Evolutionary conservation across 2,888 invertebrate species (phyloP).

Genomic region (Punctoribates punctum): DNA sequence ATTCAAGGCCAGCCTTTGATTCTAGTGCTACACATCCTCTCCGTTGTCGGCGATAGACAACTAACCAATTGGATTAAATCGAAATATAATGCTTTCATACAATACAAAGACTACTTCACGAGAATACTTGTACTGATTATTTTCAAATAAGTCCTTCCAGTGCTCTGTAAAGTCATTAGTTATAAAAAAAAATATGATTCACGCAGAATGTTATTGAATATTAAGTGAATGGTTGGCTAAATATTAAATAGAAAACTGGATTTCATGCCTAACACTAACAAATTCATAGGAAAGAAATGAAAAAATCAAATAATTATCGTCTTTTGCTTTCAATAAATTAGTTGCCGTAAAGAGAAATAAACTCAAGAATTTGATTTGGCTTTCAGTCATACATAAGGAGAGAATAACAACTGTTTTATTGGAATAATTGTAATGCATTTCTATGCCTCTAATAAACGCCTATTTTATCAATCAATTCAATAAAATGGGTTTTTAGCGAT

Average conservation of each 20-base stretch:
- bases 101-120: background rate
- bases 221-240: conserved; percentile 29
- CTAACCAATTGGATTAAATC: conserved; percentile 27
- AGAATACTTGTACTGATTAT: background rate
- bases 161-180: conserved; percentile 30
- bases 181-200: conserved; percentile 29
- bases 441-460: conserved; percentile 11
- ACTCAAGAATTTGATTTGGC: background rate
- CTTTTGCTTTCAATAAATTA: background rate
- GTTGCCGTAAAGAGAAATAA: background rate
- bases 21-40: conserved; percentile 23
- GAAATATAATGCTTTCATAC: conserved; percentile 2
- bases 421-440: background rate
- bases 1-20: conserved; percentile 21
- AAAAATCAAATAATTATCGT: conserved; percentile 19
- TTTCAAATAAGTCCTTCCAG: conserved; percentile 25
- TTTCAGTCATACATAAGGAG: background rate
- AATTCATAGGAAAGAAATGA: background rate
- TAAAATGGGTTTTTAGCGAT: conserved; percentile 18
- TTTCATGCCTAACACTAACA: conserved; percentile 17
- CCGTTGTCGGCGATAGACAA: background rate
- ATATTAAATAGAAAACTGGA: conserved; percentile 32
- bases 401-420: background rate
- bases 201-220: conserved; percentile 25
- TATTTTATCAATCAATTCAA: conserved; percentile 12